These are phyloP conservation scores for Mimumesa dahlbomi DNA, from an alignment of 2,888 invertebrate species.

Conservation along the genomic window DNA sequence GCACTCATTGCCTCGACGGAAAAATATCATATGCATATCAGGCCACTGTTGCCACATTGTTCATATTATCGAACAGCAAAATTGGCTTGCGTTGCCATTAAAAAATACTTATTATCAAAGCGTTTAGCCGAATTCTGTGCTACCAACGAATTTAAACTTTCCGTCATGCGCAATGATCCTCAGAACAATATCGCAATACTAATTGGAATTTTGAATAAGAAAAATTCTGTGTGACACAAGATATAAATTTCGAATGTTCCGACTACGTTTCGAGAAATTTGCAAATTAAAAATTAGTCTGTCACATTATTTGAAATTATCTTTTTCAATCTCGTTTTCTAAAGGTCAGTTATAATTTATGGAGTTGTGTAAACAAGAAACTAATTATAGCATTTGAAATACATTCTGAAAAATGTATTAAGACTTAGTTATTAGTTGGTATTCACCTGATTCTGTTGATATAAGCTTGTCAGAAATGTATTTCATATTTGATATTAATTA, in stretches of 20 bases:
- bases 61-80: slow-evolving; percentile 30
- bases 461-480: too few species aligned
- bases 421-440: neutral
- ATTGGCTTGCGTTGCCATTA: slow-evolving; percentile 17
- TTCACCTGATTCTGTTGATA: too few species aligned
- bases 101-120: slow-evolving; percentile 19
- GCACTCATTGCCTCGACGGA: slow-evolving; percentile 21
- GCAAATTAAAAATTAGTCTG: too few species aligned
- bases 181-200: too few species aligned
- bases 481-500: too few species aligned
- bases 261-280: too few species aligned
- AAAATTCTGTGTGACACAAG: too few species aligned
- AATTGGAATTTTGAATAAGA: too few species aligned
- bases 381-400: neutral
- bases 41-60: slow-evolving; percentile 43
- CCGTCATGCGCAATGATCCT: neutral
- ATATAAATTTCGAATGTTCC: too few species aligned
- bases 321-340: neutral
- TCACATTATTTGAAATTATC: too few species aligned
- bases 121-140: slow-evolving; percentile 10
- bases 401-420: neutral
- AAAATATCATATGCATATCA: slow-evolving; percentile 51
- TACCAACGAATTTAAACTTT: neutral
- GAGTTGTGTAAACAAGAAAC: slow-evolving; percentile 2
- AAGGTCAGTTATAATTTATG: slow-evolving; percentile 4